Conservation (phyloP, 2,797 vertebrate species). For the Lindbergichthys nudifrons region DNA sequence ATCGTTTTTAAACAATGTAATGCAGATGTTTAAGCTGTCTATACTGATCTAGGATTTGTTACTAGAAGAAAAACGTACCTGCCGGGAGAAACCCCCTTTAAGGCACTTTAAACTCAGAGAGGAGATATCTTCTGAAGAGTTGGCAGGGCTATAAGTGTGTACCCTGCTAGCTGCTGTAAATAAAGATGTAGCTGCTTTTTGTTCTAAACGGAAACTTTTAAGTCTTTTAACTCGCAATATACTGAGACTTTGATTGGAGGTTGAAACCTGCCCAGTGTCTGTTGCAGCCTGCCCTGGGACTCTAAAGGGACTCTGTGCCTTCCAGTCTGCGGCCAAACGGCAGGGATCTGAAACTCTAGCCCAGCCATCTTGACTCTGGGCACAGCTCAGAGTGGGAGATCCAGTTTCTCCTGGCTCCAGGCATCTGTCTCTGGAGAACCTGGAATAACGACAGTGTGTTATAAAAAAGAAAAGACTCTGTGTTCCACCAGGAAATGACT, state of each 20-base stretch:
- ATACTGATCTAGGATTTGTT: conserved; percentile 23
- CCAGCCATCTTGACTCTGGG: conserved; percentile 42
- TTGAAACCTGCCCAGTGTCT: conserved; percentile 37
- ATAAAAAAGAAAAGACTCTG: not conserved
- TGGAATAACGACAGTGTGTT: conserved; percentile 34
- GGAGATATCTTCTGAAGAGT: conserved; percentile 29
- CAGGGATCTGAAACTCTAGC: conserved; percentile 59
- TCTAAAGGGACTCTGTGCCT: conserved; percentile 43
- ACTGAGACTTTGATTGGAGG: conserved; percentile 24
- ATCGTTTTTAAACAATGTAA: conserved; percentile 7
- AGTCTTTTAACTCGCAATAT: conserved; percentile 28
- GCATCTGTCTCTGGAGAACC: conserved; percentile 54
- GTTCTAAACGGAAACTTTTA: conserved; percentile 20
- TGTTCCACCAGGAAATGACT: conserved; percentile 60
- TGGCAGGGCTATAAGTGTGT: conserved; percentile 34
- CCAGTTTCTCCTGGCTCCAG: conserved; percentile 66
- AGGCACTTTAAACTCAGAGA: conserved; percentile 68
- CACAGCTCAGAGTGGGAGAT: conserved; percentile 48
- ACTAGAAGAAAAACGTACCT: conserved; percentile 29
- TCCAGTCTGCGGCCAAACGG: conserved; percentile 60
- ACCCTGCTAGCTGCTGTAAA: conserved; percentile 29
- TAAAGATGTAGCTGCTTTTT: conserved; percentile 16
- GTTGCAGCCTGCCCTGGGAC: conserved; percentile 36
- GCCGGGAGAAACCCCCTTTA: conserved; percentile 40
- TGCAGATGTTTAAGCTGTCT: conserved; percentile 23